Percentiles rank a stretch among this genome's conserved stretches.
Evolutionary conservation across 1,140 invertebrate species (phyloP).

Genomic region (Bombus superbus): DNA sequence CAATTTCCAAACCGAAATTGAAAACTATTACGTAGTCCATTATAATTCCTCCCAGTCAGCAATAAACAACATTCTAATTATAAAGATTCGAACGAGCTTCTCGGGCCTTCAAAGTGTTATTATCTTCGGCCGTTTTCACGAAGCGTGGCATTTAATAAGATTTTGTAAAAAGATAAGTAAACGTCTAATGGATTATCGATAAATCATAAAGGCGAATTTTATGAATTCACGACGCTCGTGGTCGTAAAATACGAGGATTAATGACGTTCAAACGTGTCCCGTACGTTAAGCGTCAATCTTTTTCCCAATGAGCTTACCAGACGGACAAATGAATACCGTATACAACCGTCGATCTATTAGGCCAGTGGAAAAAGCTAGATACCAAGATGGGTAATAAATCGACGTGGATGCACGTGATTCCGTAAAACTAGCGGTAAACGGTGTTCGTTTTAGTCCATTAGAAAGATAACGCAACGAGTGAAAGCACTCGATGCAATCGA

Average conservation of each 20-base stretch:
- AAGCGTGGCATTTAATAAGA: neutral
- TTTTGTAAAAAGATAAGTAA: neutral
- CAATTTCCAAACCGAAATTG: neutral
- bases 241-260: neutral
- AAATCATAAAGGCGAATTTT: neutral
- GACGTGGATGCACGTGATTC: slow-evolving; percentile 2
- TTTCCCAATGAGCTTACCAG: too few relatives aligned
- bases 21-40: neutral
- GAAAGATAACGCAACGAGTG: slow-evolving; percentile 32
- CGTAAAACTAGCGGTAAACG: slow-evolving; percentile 30
- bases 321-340: slow-evolving; percentile 9
- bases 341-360: slow-evolving; percentile 3
- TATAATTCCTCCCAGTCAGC: neutral
- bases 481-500: slow-evolving; percentile 37
- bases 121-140: neutral
- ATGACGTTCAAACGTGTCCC: neutral
- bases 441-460: slow-evolving; percentile 27
- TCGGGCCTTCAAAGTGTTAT: neutral
- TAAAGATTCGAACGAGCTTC: too few relatives aligned
- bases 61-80: neutral
- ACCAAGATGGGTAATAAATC: slow-evolving; percentile 28
- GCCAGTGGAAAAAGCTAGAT: neutral
- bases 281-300: neutral
- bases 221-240: neutral
- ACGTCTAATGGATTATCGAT: neutral